Evolutionary conservation across 2,113 vertebrate genomes (phyloP).

Genomic region (Podarcis raffonei): DNA sequence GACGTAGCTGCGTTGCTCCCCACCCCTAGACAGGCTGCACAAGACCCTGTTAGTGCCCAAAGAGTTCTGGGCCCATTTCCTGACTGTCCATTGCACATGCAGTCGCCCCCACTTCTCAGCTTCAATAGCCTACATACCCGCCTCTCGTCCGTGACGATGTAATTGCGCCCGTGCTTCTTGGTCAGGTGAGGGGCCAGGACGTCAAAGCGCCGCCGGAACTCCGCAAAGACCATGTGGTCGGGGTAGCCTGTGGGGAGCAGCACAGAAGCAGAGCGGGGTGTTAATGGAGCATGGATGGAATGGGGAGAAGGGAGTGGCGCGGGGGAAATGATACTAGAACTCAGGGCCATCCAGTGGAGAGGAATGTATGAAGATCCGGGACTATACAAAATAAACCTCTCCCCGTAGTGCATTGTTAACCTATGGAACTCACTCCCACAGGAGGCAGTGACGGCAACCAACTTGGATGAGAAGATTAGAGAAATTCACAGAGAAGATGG

Average conservation of each 20-base stretch:
- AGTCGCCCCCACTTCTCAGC: no score
- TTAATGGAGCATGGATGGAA: background rate
- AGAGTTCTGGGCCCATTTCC: background rate
- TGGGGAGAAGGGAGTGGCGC: fast-evolving
- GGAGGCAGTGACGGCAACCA: no score
- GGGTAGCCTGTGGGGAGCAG: conserved; percentile 84
- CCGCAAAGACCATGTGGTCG: conserved; percentile 95
- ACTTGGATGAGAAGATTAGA: no score
- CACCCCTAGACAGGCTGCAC: no score
- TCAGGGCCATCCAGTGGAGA: no score
- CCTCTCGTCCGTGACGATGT: conserved; percentile 93
- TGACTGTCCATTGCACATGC: background rate
- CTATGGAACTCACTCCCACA: no score
- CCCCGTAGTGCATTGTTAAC: no score
- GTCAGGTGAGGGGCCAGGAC: conserved; percentile 93
- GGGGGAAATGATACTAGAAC: no score
- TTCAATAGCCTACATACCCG: conserved; percentile 72
- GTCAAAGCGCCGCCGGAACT: conserved; percentile 94
- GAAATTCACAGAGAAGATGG: no score
- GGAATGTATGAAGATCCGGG: no score
- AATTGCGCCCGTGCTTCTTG: conserved; percentile 94
- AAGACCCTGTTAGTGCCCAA: background rate
- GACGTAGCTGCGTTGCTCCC: no score
- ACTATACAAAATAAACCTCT: no score
- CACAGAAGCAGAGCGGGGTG: fast-evolving